Evolutionary conservation across 2,113 vertebrate species (phyloP), one percentile per base, ranked within the genome.

Genomic region (Otis tarda): DNA sequence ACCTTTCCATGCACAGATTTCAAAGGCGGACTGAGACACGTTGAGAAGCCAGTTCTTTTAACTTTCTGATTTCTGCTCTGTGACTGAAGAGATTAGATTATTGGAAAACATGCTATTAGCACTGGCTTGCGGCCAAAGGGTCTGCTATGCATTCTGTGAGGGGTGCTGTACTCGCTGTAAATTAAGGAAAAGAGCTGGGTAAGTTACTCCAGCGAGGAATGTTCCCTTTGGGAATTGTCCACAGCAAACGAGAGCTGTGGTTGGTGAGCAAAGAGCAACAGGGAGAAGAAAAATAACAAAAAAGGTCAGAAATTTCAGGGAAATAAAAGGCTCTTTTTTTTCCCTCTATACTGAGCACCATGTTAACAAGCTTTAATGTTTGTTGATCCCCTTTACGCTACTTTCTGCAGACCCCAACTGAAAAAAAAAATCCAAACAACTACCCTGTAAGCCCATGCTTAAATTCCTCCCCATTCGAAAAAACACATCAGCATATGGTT

Each of bases 251-350:
- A 94, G 77, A 87, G 52, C 89, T 94, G 89, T 94, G 74, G 81
- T 82, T 92, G 83, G 57, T 91, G 74, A 82, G 70, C 61, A 91
- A 95, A 87, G 83, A 95, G 77, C 65, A 95, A 56, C 35, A 50
- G 24, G 74, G 73, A 87, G 90, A 95, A 93, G 73, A 91, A 96
- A 95, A 97, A 94, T 79, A 96, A 92, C 80, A 89, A 89, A 96
- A 94, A 89, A 71, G 33, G 89, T 87, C 86, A 96, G 53, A 96
- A 96, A 93, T 92, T 92, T 79, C 89, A 95, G 70, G 67, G 89
- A 92, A 94, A 92, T 81, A 84, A 92, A 87, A 93, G 73, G 30
- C 23, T n/a, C 50, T 69, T 92, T 96, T 92, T 41, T 41, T 85
- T 28, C 92, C 35, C 45, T 82, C 77, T 53, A 49, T 31, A 50